These are phyloP conservation scores for Anoplolepis gracilipes DNA, from an alignment of 1,140 invertebrate genomes.

Conservation along the genomic window DNA sequence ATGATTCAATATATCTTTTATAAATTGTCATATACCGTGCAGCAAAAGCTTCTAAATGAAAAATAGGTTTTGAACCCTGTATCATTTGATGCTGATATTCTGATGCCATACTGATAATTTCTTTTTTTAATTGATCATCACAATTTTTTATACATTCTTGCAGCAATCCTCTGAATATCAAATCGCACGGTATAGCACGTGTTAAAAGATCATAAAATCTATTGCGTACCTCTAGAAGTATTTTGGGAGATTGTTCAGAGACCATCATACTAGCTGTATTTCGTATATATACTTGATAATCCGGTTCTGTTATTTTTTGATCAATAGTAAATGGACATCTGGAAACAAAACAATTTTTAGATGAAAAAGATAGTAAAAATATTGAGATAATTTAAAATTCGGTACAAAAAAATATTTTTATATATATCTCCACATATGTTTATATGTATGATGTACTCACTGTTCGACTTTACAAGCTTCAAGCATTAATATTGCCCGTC, in stretches of 20 bases:
- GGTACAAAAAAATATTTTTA: constrained; percentile 3
- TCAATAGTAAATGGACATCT: constrained; percentile 93
- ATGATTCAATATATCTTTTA: constrained; percentile 92
- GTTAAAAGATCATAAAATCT: constrained; percentile 97
- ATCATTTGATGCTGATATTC: constrained; percentile 96
- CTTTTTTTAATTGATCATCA: constrained; percentile 94
- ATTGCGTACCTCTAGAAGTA: constrained; percentile 93
- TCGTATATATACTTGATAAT: constrained; percentile 96
- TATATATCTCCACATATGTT: neutral
- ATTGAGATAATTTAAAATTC: constrained; percentile 30
- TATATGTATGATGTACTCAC: constrained; percentile 81
- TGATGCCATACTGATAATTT: constrained; percentile 94
- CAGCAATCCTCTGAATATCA: constrained; percentile 96
- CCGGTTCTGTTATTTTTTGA: constrained; percentile 94
- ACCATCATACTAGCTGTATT: constrained; percentile 96
- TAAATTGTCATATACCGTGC: constrained; percentile 98
- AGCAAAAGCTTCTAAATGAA: constrained; percentile 98
- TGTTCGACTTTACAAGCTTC: constrained; percentile 97
- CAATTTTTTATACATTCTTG: constrained; percentile 95
- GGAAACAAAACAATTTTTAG: constrained; percentile 58
- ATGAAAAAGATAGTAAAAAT: neutral
- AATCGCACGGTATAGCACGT: constrained; percentile 97
- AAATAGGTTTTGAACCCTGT: constrained; percentile 97
- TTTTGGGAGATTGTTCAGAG: constrained; percentile 94
- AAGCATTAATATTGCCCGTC: constrained; percentile 96